phyloP scores from a whole-genome alignment of 2,797 vertebrate species.

The Siniperca obscura region DNA sequence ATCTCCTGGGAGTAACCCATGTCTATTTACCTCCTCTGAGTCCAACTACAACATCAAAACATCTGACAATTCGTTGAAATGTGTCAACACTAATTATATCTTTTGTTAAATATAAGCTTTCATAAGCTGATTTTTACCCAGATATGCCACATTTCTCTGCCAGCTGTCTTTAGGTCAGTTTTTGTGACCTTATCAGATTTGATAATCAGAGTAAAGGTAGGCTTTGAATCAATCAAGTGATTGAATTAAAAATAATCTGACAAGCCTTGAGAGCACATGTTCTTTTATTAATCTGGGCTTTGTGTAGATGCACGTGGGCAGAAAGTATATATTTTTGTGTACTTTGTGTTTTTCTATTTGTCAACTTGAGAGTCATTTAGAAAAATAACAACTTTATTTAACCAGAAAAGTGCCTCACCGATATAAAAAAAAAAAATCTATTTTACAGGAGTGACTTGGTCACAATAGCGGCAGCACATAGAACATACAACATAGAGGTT shows the following conservation, averaged over 20 bases:
- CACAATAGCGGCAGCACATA: no score
- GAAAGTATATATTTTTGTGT: neutral
- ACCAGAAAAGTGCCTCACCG: neutral
- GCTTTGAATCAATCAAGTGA: slow-evolving; percentile 25
- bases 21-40: slow-evolving; percentile 43
- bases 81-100: slow-evolving; percentile 48
- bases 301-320: neutral
- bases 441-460: no score
- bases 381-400: neutral
- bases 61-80: slow-evolving; percentile 49
- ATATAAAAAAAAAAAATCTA: neutral
- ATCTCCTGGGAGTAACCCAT: slow-evolving; percentile 46
- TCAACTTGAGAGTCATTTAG: neutral
- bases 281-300: neutral
- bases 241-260: slow-evolving; percentile 25
- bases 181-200: slow-evolving; percentile 30
- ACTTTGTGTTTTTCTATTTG: neutral
- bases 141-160: slow-evolving; percentile 21
- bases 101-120: slow-evolving; percentile 35
- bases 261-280: neutral
- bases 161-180: slow-evolving; percentile 34
- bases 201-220: neutral
- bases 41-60: slow-evolving; percentile 41
- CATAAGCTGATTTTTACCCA: slow-evolving; percentile 21
- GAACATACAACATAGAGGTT: no score